Base-by-base conservation (phyloP, 2,888 invertebrate genomes). In the Melinopterus prodromus region DNA sequence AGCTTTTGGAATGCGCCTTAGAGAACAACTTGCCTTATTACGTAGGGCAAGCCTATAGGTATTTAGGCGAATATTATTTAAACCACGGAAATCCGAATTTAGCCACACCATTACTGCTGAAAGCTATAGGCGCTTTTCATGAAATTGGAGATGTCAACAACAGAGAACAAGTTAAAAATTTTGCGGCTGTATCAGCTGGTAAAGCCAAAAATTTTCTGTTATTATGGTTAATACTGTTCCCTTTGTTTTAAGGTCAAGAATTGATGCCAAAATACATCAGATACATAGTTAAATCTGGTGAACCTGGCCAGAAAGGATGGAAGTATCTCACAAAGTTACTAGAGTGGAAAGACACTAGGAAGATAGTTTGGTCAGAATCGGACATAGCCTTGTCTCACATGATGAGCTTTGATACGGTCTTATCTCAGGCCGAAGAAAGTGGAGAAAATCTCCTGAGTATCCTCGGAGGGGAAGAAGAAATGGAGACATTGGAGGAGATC, bases 1-100 rank as follows among this genome's bases (percentile, higher is more conserved):
- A 80, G 16, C 81, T 88, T 26, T 83, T 86, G 71, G 81, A 84
- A 72, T 84, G 83, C 76, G 86, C 87, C 0, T 83, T 86, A 79
- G 79, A 83, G 26, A 78, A 87, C 70, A 82, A 87, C 15, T 81
- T 88, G 16, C 82, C 82, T 6, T 86, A 84, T 80, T 88, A 88
- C 71, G 79, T 87, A 16, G 89, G 87, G 0, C 86, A 87, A 82
- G 87, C 88, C 2, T 87, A 87, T 80, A 85, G 88, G 80, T 87
- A 85, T 82, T 83, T 89, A 77, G 89, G 89, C 3, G 88, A 89
- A 80, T 87, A 87, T 81, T 87, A 88, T 82, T 81, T 89, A 16
- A 86, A 85, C 71, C 84, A 86, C 75, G 86, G 87, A 16, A 81
- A 85, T 35, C 84, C 87, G 0, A 77, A 81, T 38, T 84, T 85